phyloP scores from a whole-genome alignment of 2,113 vertebrate genomes.

The Anhinga anhinga region DNA sequence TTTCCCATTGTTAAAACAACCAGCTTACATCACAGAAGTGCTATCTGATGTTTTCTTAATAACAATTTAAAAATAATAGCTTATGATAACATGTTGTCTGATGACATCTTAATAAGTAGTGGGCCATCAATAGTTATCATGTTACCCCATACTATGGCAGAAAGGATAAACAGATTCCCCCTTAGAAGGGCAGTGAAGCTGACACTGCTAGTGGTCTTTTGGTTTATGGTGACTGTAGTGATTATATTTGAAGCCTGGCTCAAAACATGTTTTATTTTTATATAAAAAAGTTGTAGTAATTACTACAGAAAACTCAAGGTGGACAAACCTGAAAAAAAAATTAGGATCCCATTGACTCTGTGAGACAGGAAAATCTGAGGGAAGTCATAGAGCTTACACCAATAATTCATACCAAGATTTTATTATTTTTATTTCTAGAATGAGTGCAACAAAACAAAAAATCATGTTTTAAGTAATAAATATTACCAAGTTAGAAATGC shows the following conservation, averaged over 20 bases:
- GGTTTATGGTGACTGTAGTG: background rate
- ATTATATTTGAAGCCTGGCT: background rate
- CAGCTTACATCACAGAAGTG: background rate
- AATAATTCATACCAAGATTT: background rate
- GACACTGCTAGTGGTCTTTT: background rate
- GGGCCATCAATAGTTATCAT: constrained; percentile 37
- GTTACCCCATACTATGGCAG: constrained; percentile 6
- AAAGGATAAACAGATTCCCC: constrained; percentile 10
- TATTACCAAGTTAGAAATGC: background rate
- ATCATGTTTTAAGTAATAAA: background rate
- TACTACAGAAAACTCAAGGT: background rate
- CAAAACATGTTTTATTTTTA: background rate
- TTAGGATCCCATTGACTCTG: background rate
- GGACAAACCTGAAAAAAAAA: background rate
- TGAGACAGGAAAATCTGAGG: background rate
- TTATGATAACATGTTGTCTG: constrained; percentile 42
- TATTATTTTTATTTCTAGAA: background rate
- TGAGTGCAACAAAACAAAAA: background rate
- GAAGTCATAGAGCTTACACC: background rate
- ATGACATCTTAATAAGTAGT: constrained; percentile 29
- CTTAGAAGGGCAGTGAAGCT: constrained; percentile 5
- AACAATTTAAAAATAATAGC: background rate
- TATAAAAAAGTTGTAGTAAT: background rate
- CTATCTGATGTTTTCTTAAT: background rate
- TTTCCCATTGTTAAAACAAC: background rate